These are phyloP conservation scores for Mormyrus proboscirostris DNA, from an alignment of 2,797 vertebrate genomes.

Conservation along the genomic window DNA sequence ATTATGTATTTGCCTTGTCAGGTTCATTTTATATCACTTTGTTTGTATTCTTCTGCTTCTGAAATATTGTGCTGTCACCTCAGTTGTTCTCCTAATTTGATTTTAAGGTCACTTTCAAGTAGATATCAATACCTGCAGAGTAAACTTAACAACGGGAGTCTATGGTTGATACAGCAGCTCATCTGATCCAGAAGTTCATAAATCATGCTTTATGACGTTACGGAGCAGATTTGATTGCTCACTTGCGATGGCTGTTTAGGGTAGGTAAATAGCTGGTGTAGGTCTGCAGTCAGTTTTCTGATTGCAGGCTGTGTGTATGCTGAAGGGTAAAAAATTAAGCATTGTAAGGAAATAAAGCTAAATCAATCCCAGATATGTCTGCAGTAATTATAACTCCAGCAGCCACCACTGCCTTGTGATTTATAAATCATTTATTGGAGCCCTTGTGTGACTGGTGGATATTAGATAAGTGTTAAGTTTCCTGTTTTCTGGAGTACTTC, in stretches of 20 bases:
- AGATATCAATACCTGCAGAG: not conserved
- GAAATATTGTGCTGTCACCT: not conserved
- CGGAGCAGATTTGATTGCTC: not conserved
- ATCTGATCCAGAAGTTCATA: slow-evolving; percentile 1
- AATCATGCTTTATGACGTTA: not conserved
- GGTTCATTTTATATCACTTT: not conserved
- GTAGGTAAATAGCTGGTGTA: not conserved
- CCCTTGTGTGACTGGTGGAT: not conserved
- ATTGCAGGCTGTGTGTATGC: not conserved
- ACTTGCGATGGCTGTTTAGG: not conserved
- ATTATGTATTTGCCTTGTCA: not conserved
- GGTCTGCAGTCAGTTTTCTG: not conserved
- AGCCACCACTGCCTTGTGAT: not conserved
- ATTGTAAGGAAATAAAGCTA: slow-evolving; percentile 18
- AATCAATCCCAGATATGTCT: slow-evolving; percentile 16
- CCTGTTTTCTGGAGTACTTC: not conserved
- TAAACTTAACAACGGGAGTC: not conserved
- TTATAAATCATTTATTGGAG: slow-evolving; percentile 2
- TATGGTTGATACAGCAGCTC: not conserved
- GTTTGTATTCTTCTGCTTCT: not conserved
- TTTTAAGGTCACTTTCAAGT: not conserved
- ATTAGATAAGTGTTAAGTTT: not conserved
- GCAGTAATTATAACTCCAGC: slow-evolving; percentile 20
- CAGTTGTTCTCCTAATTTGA: not conserved
- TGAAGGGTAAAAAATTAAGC: not conserved